These are phyloP conservation scores for Drosophila virilis DNA, from an alignment of 1,140 invertebrate genomes.

Conservation along the genomic window DNA sequence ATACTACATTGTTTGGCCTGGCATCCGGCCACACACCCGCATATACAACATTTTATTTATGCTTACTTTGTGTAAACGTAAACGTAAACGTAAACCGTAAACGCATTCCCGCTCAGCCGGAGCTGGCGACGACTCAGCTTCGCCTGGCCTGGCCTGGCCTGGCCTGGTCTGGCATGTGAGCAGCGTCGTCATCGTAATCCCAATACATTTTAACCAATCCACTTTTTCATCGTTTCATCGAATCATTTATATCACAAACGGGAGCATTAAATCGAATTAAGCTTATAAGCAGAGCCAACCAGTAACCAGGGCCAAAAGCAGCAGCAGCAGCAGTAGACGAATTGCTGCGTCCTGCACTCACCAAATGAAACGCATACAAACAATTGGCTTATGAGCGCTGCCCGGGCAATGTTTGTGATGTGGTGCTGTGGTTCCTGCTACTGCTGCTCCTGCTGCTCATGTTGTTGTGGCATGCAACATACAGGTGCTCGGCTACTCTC, in stretches of 20 bases:
- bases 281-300: conserved; percentile 73
- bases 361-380: conserved; percentile 81
- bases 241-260: conserved; percentile 84
- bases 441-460: conserved; percentile 19
- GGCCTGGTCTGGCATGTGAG: conserved; percentile 31
- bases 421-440: conserved; percentile 30
- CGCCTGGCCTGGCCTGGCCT: background rate
- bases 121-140: background rate
- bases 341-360: conserved; percentile 65
- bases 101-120: conserved; percentile 57
- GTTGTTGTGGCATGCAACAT: conserved; percentile 2
- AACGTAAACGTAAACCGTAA: conserved; percentile 64
- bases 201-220: conserved; percentile 83
- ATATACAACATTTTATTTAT: conserved; percentile 70
- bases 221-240: conserved; percentile 83
- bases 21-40: conserved; percentile 29
- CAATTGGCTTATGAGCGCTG: conserved; percentile 77
- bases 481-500: conserved; percentile 18
- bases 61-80: conserved; percentile 80
- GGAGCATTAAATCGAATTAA: conserved; percentile 84
- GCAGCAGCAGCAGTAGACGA: conserved; percentile 33
- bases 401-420: conserved; percentile 48
- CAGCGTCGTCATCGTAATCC: conserved; percentile 56
- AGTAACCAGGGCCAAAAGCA: conserved; percentile 10
- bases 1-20: conserved; percentile 65